Conservation (phyloP, 1,140 invertebrate species). For the Ceratosolen fusciceps region DNA sequence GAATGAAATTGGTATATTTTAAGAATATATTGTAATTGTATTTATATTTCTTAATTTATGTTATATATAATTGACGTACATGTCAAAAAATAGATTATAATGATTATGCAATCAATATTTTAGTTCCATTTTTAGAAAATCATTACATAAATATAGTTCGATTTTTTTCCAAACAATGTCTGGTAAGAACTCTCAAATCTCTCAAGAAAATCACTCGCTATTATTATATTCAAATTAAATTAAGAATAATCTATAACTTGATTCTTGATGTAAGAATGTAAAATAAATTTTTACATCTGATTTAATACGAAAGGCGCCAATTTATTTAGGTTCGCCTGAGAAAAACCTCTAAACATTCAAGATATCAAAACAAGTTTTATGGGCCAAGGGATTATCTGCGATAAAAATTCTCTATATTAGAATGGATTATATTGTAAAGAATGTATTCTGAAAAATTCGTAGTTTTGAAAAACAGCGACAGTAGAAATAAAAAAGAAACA, state of each 20-base stretch:
- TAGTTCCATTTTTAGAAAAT: too few species aligned
- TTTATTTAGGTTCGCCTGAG: constrained; percentile 39
- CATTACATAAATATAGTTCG: too few species aligned
- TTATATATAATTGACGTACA: too few species aligned
- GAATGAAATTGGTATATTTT: neutral
- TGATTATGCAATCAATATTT: too few species aligned
- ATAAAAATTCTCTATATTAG: neutral
- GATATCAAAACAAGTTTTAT: neutral
- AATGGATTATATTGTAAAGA: neutral
- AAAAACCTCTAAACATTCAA: too few species aligned
- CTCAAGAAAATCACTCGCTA: neutral
- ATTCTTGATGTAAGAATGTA: neutral
- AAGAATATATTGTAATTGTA: too few species aligned
- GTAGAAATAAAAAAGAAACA: neutral
- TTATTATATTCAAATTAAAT: neutral
- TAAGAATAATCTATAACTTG: neutral
- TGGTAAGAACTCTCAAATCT: neutral
- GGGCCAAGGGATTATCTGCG: neutral
- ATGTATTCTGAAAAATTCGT: neutral
- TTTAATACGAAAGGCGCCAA: constrained; percentile 14
- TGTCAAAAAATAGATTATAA: too few species aligned
- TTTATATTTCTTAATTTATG: too few species aligned
- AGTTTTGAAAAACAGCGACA: neutral
- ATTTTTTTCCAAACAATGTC: too few species aligned
- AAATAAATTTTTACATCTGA: constrained; percentile 21